Base-by-base conservation (phyloP, 2,797 vertebrate species). In the Botia kubotai region DNA sequence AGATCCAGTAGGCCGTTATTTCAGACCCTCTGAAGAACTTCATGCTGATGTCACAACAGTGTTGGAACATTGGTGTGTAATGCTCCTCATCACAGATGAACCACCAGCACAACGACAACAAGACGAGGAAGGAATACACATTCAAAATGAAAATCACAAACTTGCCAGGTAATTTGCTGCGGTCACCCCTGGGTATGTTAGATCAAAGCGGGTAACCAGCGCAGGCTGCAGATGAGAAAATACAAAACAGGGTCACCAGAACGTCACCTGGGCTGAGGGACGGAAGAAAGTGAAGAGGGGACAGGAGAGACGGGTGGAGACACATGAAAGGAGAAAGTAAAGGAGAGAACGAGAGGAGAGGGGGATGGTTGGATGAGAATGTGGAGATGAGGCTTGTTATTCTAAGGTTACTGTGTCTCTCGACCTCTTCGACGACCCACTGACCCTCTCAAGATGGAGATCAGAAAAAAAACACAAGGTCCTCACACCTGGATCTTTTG, bases 81-180 rank as follows among this genome's bases (percentile, higher is more conserved):
- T 79, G 78, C 63, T 76, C 26, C 36, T 63, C 46, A 72, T 36
- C n/a, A 78, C 50, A 36, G 26, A 77, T 43, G 10, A 68, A 70
- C 52, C 66, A 83, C 75, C 62, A 75, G 53, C 79, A 82, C 33
- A 43, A 58, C n/a, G 14, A 75, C 77, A 63, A 66, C 43, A 77
- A 46, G 79, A 84, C 69, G 17, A 57, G 12, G 26, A 55, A 52
- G 33, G 26, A 17, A 65, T 19, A 80, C 19, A 86, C 71, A 81
- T 76, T 79, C 62, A 81, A 81, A 85, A 67, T 81, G 46, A 86
- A 73, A 71, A 58, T 72, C 53, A 65, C 83, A 89, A 93, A 94
- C 92, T 94, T 94, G 93, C 93, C 93, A 94, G 92, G 92, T 94
- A 93, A 92, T 93, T 94, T 93, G 91, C 88, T 83, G 92, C 87